A percentile compares a stretch with the other conserved stretches of the same genome.
Conservation (phyloP, 2,113 vertebrate genomes). For the Neoarius graeffei region DNA sequence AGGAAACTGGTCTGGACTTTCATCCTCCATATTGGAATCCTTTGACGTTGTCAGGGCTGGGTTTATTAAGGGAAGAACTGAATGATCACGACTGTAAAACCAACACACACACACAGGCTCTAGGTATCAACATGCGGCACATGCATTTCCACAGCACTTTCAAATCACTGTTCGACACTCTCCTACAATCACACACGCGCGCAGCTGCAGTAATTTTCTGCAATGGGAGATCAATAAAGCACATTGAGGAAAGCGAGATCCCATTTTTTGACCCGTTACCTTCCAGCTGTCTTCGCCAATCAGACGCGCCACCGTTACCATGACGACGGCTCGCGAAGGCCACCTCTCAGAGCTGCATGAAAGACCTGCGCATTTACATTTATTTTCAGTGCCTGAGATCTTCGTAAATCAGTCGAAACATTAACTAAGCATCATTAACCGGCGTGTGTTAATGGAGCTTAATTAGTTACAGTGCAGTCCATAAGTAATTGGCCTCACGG, state of each 20-base stretch:
- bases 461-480: conserved; percentile 27
- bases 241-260: conserved; percentile 47
- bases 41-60: conserved; percentile 15
- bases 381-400: conserved; percentile 22
- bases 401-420: conserved; percentile 30
- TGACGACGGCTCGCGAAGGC: conserved; percentile 45
- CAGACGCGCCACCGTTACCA: conserved; percentile 48
- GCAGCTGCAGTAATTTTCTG: conserved; percentile 47
- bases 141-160: conserved; percentile 41
- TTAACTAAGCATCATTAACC: conserved; percentile 35
- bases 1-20: conserved; percentile 32
- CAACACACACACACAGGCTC: conserved; percentile 5
- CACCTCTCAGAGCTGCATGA: conserved; percentile 37
- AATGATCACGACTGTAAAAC: conserved; percentile 42
- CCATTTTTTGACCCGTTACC: conserved; percentile 55
- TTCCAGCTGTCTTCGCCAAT: conserved; percentile 54
- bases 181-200: conserved; percentile 34
- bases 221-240: conserved; percentile 52
- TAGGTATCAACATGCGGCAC: conserved; percentile 24
- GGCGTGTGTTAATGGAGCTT: conserved; percentile 3
- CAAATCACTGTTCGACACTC: conserved; percentile 42
- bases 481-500: background rate
- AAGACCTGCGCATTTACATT: conserved; percentile 33
- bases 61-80: conserved; percentile 38
- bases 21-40: conserved; percentile 28